A percentile compares a stretch with the other conserved stretches of the same genome.
These are phyloP conservation scores for Oconnorella tubifera DNA, from an alignment of 2,888 invertebrate species.

Conservation along the genomic window DNA sequence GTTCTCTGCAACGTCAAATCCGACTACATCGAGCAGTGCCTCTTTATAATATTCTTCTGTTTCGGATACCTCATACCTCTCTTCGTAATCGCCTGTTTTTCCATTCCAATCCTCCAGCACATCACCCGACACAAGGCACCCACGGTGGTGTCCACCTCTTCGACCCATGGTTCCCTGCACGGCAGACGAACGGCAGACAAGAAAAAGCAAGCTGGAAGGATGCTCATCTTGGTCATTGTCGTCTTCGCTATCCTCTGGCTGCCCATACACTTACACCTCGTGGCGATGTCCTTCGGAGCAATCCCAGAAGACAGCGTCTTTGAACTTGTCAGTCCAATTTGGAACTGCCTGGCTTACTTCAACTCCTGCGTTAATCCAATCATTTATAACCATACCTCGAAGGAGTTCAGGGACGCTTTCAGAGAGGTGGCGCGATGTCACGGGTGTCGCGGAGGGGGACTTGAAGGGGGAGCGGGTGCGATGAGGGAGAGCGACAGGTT, in stretches of 20 bases:
- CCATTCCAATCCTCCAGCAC: slow-evolving; percentile 32
- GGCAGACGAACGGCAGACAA: slow-evolving; percentile 14
- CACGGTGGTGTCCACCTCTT: background rate
- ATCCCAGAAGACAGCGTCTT: slow-evolving; percentile 26
- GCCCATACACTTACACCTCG: slow-evolving; percentile 38
- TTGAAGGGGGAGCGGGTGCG: too few relatives aligned
- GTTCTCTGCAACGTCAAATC: slow-evolving; percentile 29
- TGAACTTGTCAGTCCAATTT: slow-evolving; percentile 30
- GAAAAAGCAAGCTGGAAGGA: slow-evolving; percentile 32
- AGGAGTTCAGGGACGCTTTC: slow-evolving; percentile 35
- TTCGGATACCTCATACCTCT: slow-evolving; percentile 37
- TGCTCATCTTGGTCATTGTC: slow-evolving; percentile 37
- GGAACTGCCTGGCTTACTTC: slow-evolving; percentile 36
- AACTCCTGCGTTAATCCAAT: slow-evolving; percentile 39
- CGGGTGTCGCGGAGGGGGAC: too few relatives aligned
- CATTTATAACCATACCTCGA: slow-evolving; percentile 38
- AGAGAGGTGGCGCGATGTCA: slow-evolving; percentile 9
- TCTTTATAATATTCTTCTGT: slow-evolving; percentile 34
- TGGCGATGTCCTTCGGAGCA: slow-evolving; percentile 32
- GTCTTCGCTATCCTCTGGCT: slow-evolving; percentile 38
- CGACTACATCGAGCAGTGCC: slow-evolving; percentile 13
- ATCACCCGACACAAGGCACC: slow-evolving; percentile 20
- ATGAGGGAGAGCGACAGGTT: background rate
- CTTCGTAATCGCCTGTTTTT: slow-evolving; percentile 29
- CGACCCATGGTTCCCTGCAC: background rate